These are phyloP conservation scores for Mustela nigripes DNA, from an alignment of 2,113 vertebrate genomes.

Conservation along the genomic window DNA sequence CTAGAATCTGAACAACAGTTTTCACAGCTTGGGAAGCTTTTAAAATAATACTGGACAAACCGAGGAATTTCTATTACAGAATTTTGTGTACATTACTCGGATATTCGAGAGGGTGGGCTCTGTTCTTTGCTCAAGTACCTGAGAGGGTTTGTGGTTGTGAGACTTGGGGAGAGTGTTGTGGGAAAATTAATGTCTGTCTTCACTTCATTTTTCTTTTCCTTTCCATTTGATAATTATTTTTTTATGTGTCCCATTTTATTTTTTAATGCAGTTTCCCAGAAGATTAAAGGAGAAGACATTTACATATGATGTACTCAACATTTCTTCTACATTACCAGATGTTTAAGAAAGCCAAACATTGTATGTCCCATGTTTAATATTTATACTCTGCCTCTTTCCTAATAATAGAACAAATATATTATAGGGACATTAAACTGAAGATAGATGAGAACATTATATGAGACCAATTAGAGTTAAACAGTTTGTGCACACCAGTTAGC, in stretches of 20 bases:
- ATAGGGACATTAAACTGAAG: background rate
- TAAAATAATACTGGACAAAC: background rate
- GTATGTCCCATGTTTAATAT: background rate
- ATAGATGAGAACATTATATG: background rate
- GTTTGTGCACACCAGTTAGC: background rate
- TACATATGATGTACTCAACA: background rate
- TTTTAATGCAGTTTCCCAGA: background rate
- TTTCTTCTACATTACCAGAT: background rate
- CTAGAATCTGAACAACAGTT: background rate
- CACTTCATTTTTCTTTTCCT: background rate
- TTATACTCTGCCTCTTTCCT: background rate
- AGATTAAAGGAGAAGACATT: background rate
- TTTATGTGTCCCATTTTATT: background rate
- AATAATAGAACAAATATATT: background rate
- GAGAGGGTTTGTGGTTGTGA: background rate
- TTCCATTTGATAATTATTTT: background rate
- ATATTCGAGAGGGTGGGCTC: background rate
- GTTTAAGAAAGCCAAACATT: background rate
- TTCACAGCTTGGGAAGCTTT: background rate
- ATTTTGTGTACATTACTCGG: background rate
- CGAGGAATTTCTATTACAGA: background rate
- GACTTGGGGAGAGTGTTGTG: background rate
- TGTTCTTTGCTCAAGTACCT: background rate
- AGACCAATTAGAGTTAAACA: conserved; percentile 29
- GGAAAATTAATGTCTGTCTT: background rate